Conservation (phyloP, 2,888 invertebrate species). For the Crepidodera aurea region DNA sequence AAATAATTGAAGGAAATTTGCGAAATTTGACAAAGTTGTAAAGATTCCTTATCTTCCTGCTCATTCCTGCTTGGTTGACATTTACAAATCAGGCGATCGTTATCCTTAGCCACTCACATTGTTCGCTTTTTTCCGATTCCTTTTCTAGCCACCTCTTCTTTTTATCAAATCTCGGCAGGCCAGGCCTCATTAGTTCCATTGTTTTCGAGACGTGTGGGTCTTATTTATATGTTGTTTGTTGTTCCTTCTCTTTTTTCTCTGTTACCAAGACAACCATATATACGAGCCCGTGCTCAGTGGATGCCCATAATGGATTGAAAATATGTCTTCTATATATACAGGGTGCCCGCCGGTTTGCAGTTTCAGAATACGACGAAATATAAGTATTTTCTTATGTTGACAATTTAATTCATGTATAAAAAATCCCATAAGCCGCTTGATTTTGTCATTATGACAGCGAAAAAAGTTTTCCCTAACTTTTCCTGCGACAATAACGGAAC, state of each 20-base stretch:
- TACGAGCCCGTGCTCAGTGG: slow-evolving; percentile 27
- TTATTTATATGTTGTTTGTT: slow-evolving; percentile 35
- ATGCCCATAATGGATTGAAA: slow-evolving; percentile 34
- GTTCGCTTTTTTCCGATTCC: slow-evolving; percentile 31
- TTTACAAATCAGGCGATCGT: slow-evolving; percentile 34
- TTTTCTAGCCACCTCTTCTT: slow-evolving; percentile 30
- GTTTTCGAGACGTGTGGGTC: slow-evolving; percentile 43
- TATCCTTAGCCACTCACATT: slow-evolving; percentile 28
- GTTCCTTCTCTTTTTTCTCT: slow-evolving; percentile 2
- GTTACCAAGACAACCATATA: slow-evolving; percentile 19
- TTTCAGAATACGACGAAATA: no score
- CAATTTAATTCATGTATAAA: no score
- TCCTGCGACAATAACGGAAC: no score
- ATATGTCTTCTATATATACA: slow-evolving; percentile 10
- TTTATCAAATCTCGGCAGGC: slow-evolving; percentile 29
- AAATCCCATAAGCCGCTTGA: no score
- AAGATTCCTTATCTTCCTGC: slow-evolving; percentile 20
- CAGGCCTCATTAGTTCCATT: slow-evolving; percentile 42
- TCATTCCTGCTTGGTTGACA: slow-evolving; percentile 23
- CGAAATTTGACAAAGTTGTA: slow-evolving; percentile 23
- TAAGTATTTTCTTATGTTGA: no score
- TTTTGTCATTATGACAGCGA: no score
- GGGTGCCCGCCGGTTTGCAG: no score
- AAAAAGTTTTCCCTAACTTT: no score
- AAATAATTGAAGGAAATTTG: no score